Evolutionary conservation across 2,797 vertebrate genomes (phyloP).

Genomic region (Alcedo atthis): DNA sequence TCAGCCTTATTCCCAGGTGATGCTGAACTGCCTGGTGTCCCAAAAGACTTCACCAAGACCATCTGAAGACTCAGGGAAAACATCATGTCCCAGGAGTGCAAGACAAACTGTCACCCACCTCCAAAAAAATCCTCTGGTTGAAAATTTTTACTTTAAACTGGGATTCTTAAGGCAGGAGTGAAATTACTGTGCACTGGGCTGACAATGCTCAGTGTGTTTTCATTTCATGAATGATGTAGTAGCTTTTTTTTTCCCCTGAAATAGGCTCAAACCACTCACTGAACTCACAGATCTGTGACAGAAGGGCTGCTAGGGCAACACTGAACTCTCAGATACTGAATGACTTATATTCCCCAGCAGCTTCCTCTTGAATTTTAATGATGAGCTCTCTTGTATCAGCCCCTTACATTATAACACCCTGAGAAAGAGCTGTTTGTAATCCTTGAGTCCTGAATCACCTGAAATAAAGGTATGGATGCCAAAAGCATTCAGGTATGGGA

Average conservation of each 20-base stretch:
- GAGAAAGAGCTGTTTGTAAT: neutral
- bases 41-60: neutral
- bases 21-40: neutral
- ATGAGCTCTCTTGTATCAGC: neutral
- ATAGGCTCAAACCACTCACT: neutral
- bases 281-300: neutral
- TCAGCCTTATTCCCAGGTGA: neutral
- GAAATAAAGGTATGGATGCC: neutral
- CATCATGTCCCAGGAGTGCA: neutral
- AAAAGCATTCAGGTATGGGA: neutral
- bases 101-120: neutral
- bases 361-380: too few species aligned
- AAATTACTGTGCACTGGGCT: neutral
- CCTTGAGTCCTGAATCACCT: neutral
- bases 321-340: neutral
- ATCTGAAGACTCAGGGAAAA: neutral
- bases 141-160: neutral
- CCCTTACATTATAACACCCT: neutral
- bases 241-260: neutral
- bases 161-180: neutral
- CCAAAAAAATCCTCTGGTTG: neutral
- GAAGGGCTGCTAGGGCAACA: conserved; percentile 5
- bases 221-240: neutral
- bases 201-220: neutral
- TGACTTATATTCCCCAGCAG: neutral